Base-by-base conservation (phyloP, 2,113 vertebrate genomes). In the Tragelaphus buxtoni region DNA sequence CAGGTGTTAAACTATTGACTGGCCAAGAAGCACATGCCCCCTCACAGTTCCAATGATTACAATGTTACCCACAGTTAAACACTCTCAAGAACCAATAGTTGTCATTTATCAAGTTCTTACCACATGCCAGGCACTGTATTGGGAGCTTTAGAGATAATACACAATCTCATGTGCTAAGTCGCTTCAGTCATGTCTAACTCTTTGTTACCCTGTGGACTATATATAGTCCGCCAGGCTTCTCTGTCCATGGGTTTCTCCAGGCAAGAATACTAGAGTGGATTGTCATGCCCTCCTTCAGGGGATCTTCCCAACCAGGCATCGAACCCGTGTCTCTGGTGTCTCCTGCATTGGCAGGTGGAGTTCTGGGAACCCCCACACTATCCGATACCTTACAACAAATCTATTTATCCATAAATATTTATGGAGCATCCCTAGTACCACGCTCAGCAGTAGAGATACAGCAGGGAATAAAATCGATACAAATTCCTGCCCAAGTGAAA, bases 81-180 rank as follows among this genome's bases (percentile, higher is more conserved):
- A 7, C 24, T 2, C 26, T n/a, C 12, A 16, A 69, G 47, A 58
- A 65, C 20, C 18, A 47, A 42, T 30, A 51, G 65, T 60, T 69
- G 6, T 79, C 11, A 7, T 63, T 53, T 45, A 30, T n/a, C 39
- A 9, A 30, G 13, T 42, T 49, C 42, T 24, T 12, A 5, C 13
- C 13, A 0, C 8, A 26, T 18, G n/a, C 30, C 16, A 10, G 49
- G 53, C 32, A 4, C 63, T 5, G 5, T 20, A 28, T 20, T 60
- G 10, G 4, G 6, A n/a, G 77, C 47, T n/a, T 80, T 79, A 2
- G 9, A 47, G 47, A 28, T 0, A 20, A 65, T 4, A 0, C 1
- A 12, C 55, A 35, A 9, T 24, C 17, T 28, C 24, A 9, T 47
- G 69, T 42, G 20, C 22, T 74, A 39, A 69, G 69, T 74, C 35